phyloP scores from a whole-genome alignment of 2,888 invertebrate species.

The Drosophila picticornis region DNA sequence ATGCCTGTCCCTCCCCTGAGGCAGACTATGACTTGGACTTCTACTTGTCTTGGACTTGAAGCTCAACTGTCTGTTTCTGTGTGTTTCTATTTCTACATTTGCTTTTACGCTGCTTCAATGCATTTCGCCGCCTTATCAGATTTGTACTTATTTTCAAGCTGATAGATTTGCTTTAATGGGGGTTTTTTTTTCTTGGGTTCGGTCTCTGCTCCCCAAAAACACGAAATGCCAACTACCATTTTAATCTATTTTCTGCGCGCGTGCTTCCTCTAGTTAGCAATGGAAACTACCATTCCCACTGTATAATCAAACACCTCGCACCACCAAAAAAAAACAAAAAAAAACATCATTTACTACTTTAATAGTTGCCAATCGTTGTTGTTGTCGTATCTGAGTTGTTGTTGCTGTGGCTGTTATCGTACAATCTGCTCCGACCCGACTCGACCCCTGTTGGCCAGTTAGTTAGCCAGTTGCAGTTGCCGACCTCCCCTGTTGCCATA shows the following conservation, averaged over 20 bases:
- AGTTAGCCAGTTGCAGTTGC: slow-evolving; percentile 54
- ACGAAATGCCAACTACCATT: slow-evolving; percentile 41
- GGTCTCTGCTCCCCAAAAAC: slow-evolving; percentile 8
- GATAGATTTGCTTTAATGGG: slow-evolving; percentile 63
- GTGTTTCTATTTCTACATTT: slow-evolving; percentile 60
- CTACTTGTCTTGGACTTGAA: slow-evolving; percentile 32
- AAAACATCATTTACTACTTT: slow-evolving; percentile 78
- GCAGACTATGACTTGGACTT: slow-evolving; percentile 18
- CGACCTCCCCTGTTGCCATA: slow-evolving; percentile 49
- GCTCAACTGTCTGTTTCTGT: slow-evolving; percentile 30
- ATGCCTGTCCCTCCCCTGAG: slow-evolving; percentile 36
- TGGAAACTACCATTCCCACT: slow-evolving; percentile 26
- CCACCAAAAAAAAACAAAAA: slow-evolving; percentile 12
- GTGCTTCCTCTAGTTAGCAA: slow-evolving; percentile 56
- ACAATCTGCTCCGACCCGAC: slow-evolving; percentile 56
- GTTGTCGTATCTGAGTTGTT: slow-evolving; percentile 34
- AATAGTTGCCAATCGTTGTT: slow-evolving; percentile 67
- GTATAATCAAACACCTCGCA: slow-evolving; percentile 20
- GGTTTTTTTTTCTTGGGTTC: not conserved
- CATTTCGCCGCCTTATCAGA: slow-evolving; percentile 73
- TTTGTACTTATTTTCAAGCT: slow-evolving; percentile 70
- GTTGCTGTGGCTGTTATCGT: slow-evolving; percentile 56
- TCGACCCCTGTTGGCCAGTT: slow-evolving; percentile 67
- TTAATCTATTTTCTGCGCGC: slow-evolving; percentile 75
- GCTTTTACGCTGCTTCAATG: slow-evolving; percentile 66